Evolutionary conservation across 2,888 invertebrate genomes (phyloP), one percentile per base, ranked within the genome.

Genomic region (Stenurella melanura): DNA sequence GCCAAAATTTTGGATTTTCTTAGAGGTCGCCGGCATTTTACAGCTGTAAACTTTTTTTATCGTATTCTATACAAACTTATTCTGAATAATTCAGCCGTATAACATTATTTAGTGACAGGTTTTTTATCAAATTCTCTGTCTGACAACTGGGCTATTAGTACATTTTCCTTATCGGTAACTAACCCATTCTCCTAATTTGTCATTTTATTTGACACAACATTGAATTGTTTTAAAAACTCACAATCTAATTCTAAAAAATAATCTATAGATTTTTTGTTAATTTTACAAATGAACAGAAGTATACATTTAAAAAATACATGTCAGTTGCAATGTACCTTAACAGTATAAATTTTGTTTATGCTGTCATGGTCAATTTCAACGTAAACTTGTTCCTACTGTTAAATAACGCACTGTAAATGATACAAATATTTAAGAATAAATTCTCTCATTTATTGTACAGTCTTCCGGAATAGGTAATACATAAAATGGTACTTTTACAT

Each of bases 341-440:
- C 12, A 57, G 17, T 68, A 56, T 57, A 57, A 57, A 9, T 18
- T 19, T 17, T 11, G 11, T 42, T 15, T 19, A 18, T 54, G 26
- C 15, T 60, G 70, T 58, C 58, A 70, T 30, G 60, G 70, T 70
- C 15, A 66, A 15, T 42, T 56, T 42, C 60, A 69, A 50, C 63
- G 12, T 73, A 42, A 73, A 77, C 73, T 77, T 79, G 80, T 80
- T 80, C 80, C 80, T 80, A 80, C 71, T 75, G 73, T 73, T 61
- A 72, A 68, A 63, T 56, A 68, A 74, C n/a, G 77, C 77, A 77
- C 77, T 77, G 77, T 77, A 74, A 70, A 77, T 71, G 71, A 71
- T 69, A 69, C 61, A 64, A 70, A 68, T 74, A 71, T 70, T 70
- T 73, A 70, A 42, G 60, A 58, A 64, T 64, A 26, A 63, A 60